Evolutionary conservation across 1,140 invertebrate species (phyloP).

Genomic region (Acromyrmex echinatior): DNA sequence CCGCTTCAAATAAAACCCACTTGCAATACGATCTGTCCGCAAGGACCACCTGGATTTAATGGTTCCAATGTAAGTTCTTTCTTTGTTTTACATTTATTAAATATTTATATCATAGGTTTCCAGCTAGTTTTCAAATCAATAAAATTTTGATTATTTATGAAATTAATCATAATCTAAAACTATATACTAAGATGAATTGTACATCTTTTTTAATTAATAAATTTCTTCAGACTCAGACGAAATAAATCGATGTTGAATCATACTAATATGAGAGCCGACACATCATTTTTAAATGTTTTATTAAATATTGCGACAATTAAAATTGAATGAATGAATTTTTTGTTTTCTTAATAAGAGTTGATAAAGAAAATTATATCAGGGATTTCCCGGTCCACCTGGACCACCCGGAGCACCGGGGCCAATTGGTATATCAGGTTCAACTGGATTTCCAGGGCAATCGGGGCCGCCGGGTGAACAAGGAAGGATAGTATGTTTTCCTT

Average conservation of each 20-base stretch:
- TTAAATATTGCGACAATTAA: background rate
- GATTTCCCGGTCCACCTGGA: constrained; percentile 54
- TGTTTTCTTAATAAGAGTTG: background rate
- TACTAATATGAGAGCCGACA: background rate
- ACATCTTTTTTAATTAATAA: background rate
- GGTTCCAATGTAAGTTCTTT: constrained; percentile 82
- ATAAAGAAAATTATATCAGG: constrained; percentile 51
- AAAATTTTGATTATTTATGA: background rate
- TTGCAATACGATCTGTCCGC: constrained; percentile 87
- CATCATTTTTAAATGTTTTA: background rate
- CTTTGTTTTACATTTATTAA: constrained; percentile 13
- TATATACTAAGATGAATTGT: background rate
- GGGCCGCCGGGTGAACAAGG: constrained; percentile 80
- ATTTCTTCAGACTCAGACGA: too few species aligned
- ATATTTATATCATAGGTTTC: background rate
- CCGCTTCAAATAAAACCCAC: constrained; percentile 61
- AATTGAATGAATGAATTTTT: background rate
- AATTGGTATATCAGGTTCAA: constrained; percentile 79
- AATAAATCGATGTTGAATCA: too few species aligned
- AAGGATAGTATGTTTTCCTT: constrained; percentile 64
- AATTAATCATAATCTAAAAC: background rate
- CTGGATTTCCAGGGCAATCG: constrained; percentile 77
- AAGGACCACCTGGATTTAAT: constrained; percentile 88
- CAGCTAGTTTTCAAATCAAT: background rate
- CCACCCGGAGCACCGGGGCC: constrained; percentile 78